Percentiles rank a stretch among this genome's conserved stretches.
phyloP scores from a whole-genome alignment of 2,797 vertebrate genomes.

The Anabacerthia variegaticeps region DNA sequence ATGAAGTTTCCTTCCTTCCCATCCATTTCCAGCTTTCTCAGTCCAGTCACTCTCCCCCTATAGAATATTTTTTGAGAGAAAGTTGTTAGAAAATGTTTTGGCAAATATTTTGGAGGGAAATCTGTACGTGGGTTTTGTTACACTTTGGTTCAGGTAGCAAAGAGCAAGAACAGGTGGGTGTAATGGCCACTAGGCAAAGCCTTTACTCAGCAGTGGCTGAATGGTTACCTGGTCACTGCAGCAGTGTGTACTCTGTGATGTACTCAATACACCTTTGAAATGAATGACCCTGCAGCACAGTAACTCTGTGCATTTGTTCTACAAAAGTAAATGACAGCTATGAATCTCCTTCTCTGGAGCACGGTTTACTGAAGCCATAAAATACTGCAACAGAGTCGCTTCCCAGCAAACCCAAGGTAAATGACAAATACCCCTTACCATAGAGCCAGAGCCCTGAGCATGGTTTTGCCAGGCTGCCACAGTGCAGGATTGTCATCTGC shows the following conservation, averaged over 20 bases:
- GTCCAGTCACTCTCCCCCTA: background rate
- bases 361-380: background rate
- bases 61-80: background rate
- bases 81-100: background rate
- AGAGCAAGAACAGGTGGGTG: background rate
- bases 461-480: background rate
- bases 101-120: background rate
- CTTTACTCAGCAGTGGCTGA: background rate
- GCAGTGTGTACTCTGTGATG: background rate
- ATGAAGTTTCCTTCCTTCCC: background rate
- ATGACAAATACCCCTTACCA: too few species aligned
- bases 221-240: background rate
- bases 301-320: constrained; percentile 1
- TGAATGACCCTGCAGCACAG: background rate
- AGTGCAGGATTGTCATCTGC: constrained; percentile 19
- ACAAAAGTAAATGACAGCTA: background rate
- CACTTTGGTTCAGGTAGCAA: too few species aligned
- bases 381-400: background rate
- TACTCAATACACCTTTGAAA: background rate
- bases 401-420: background rate
- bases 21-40: background rate
- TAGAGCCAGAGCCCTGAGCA: background rate
- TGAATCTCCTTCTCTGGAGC: background rate
- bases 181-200: background rate
- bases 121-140: background rate